Evolutionary conservation across 2,888 invertebrate species (phyloP).

Genomic region (Tridacna gigas): DNA sequence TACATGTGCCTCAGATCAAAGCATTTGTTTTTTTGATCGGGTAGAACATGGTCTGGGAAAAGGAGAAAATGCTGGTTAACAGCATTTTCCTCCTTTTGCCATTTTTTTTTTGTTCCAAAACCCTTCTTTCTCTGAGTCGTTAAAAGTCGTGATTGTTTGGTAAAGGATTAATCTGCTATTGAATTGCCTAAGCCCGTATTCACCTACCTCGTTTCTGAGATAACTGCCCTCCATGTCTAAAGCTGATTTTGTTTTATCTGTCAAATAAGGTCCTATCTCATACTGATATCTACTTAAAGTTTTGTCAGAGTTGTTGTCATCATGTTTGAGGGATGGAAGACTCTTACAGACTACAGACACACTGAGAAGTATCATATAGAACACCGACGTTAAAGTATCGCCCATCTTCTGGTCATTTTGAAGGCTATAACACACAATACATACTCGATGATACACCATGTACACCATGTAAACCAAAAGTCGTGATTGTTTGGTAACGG

Average conservation of each 20-base stretch:
- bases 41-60: no score
- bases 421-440: conserved; percentile 12
- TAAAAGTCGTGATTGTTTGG: no score
- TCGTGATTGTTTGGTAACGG: no score
- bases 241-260: not conserved
- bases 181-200: no score
- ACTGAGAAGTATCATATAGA: conserved; percentile 35
- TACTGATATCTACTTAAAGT: not conserved
- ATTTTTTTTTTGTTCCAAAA: no score
- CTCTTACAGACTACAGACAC: conserved; percentile 19
- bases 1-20: no score
- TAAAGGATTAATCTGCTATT: no score
- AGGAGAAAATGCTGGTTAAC: no score
- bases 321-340: conserved; percentile 19
- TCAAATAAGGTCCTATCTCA: not conserved
- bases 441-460: not conserved
- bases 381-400: conserved; percentile 34
- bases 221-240: not conserved
- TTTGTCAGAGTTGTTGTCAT: not conserved
- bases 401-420: conserved; percentile 58
- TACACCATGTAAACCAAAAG: no score
- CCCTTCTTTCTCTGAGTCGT: no score
- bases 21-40: no score
- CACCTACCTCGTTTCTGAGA: not conserved
- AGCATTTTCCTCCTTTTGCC: no score